These are phyloP conservation scores for Ophion obscuratus DNA, from an alignment of 2,888 invertebrate genomes.

Conservation along the genomic window DNA sequence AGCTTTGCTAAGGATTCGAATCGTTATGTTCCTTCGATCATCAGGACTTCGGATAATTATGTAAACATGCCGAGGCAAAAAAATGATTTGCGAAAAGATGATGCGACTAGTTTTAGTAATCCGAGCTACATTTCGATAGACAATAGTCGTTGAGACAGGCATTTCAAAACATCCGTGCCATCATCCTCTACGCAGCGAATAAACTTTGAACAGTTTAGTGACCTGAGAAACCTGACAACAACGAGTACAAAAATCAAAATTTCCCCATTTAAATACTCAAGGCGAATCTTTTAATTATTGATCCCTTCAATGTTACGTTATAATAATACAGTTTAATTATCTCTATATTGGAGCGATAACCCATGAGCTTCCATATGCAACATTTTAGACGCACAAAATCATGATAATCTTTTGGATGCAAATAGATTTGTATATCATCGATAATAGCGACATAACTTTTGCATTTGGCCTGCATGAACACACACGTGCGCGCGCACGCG, in stretches of 20 bases:
- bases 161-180: conserved; percentile 1
- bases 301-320: neutral
- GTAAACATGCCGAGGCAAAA: conserved; percentile 86
- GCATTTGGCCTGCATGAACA: no score
- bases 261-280: neutral
- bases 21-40: conserved; percentile 77
- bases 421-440: neutral
- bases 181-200: neutral
- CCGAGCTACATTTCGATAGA: conserved; percentile 82
- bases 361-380: neutral
- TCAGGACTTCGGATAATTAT: conserved; percentile 84
- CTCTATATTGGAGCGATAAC: neutral
- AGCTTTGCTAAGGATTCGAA: conserved; percentile 47
- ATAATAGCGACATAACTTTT: no score
- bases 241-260: conserved; percentile 21
- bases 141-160: conserved; percentile 52
- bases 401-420: neutral
- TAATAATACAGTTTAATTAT: neutral
- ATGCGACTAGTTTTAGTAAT: conserved; percentile 81
- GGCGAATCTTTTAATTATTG: neutral
- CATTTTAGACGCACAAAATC: neutral
- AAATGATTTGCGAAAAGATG: conserved; percentile 78
- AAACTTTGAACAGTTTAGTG: neutral
- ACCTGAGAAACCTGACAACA: conserved; percentile 5
- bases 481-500: no score